These are phyloP conservation scores for Furnarius figulus DNA, from an alignment of 2,113 vertebrate species.

Conservation along the genomic window DNA sequence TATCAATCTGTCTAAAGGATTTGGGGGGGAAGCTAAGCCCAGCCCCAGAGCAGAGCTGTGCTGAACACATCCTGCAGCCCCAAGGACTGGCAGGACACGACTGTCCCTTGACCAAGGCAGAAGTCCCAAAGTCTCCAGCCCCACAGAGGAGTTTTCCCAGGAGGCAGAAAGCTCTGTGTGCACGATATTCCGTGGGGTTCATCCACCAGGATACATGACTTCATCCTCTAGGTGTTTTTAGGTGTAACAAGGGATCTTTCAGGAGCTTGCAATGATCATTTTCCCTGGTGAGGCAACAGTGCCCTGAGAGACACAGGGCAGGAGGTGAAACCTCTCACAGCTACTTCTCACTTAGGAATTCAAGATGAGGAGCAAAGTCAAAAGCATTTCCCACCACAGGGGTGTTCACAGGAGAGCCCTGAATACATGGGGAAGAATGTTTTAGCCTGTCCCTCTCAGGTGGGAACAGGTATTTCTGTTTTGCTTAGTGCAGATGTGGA, in stretches of 20 bases:
- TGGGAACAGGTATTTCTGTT: not conserved
- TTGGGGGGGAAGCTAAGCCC: not conserved
- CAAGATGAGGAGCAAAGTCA: not conserved
- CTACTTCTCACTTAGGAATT: not conserved
- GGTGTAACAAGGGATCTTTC: not conserved
- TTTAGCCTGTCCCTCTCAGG: not conserved
- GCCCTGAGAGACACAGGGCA: not conserved
- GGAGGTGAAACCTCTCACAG: not conserved
- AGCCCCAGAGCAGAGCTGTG: not conserved
- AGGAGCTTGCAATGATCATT: not conserved
- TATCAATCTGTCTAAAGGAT: not conserved
- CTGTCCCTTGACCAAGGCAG: fast-evolving
- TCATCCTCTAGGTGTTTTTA: not conserved
- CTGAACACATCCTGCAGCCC: not conserved
- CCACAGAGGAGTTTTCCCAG: not conserved
- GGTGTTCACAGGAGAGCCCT: not conserved
- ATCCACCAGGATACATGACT: not conserved
- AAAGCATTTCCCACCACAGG: not conserved
- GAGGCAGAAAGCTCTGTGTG: not conserved
- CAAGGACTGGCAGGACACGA: not conserved
- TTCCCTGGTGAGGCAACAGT: not conserved
- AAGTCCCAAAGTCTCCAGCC: not conserved
- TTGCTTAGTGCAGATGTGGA: not conserved
- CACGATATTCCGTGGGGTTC: not conserved
- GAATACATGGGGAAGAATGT: not conserved